phyloP scores from a whole-genome alignment of 2,888 invertebrate genomes.

The Dascillus cervinus region DNA sequence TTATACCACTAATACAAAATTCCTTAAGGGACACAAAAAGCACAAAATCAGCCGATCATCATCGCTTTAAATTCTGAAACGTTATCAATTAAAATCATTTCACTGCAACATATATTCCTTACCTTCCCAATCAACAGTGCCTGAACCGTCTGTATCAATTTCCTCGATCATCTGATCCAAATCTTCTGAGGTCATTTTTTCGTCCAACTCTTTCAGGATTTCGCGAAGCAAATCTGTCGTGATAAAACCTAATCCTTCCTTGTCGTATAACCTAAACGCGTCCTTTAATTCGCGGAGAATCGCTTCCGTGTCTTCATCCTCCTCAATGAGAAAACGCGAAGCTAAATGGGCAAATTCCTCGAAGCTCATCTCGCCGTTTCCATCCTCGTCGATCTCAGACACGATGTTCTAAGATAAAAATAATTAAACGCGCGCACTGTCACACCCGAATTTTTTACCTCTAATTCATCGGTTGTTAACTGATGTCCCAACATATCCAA shows the following conservation, averaged over 20 bases:
- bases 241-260: conserved; percentile 86
- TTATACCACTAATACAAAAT: too few relatives aligned
- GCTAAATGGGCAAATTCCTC: conserved; percentile 81
- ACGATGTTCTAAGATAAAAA: conserved; percentile 48
- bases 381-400: conserved; percentile 77
- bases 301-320: conserved; percentile 82
- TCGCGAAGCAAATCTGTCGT: conserved; percentile 80
- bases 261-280: conserved; percentile 94
- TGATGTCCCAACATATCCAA: conserved; percentile 86
- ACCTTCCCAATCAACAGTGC: conserved; percentile 98
- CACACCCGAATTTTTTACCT: conserved; percentile 36
- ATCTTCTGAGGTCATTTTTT: conserved; percentile 79
- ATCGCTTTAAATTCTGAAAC: conserved; percentile 86
- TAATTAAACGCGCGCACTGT: not conserved
- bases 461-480: conserved; percentile 66
- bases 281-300: conserved; percentile 86
- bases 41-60: conserved; percentile 74
- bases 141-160: conserved; percentile 92
- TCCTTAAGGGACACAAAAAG: too few relatives aligned
- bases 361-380: conserved; percentile 81
- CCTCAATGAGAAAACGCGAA: conserved; percentile 78
- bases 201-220: conserved; percentile 88
- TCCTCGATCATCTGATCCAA: conserved; percentile 93
- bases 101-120: too few relatives aligned
- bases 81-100: conserved; percentile 10